Conservation (phyloP, 2,113 vertebrate species). For the Butastur rufipennis region DNA sequence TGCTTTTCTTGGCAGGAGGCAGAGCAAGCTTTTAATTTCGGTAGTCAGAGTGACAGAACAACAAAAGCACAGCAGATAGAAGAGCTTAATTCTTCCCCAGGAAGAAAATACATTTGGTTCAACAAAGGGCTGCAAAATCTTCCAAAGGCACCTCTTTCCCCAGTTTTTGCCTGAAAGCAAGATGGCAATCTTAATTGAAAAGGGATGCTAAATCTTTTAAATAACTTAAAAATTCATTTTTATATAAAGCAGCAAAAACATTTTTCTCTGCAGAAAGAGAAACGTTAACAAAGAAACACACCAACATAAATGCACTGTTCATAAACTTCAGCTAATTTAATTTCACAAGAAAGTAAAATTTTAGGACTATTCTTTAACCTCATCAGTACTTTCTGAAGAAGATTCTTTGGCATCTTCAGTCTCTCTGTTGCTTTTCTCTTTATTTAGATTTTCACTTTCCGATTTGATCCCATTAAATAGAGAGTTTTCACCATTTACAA, state of each 20-base stretch:
- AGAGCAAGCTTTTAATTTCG: conserved; percentile 37
- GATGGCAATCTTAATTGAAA: conserved; percentile 79
- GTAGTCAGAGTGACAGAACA: conserved; percentile 51
- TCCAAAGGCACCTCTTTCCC: conserved; percentile 45
- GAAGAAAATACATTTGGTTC: conserved; percentile 58
- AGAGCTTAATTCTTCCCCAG: conserved; percentile 59
- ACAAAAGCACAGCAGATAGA: conserved; percentile 47
- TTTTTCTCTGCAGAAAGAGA: conserved; percentile 76
- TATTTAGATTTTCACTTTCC: conserved; percentile 49
- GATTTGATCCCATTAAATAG: conserved; percentile 73
- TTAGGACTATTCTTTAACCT: conserved; percentile 65
- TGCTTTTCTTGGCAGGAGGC: conserved; percentile 43
- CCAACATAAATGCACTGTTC: conserved; percentile 65
- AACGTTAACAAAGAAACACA: conserved; percentile 72
- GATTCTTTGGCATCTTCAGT: conserved; percentile 81
- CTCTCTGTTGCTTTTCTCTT: conserved; percentile 67
- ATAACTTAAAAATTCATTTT: conserved; percentile 81
- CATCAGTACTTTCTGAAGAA: conserved; percentile 67
- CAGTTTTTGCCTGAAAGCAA: conserved; percentile 66
- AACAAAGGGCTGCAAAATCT: conserved; percentile 32
- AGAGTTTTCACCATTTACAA: conserved; percentile 81
- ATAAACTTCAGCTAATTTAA: conserved; percentile 65
- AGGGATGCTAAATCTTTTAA: conserved; percentile 74
- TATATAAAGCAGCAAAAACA: conserved; percentile 82
- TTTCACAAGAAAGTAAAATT: conserved; percentile 70